Evolutionary conservation across 2,797 vertebrate genomes (phyloP), one percentile per base, ranked within the genome.

Genomic region (Oreochromis grahami): DNA sequence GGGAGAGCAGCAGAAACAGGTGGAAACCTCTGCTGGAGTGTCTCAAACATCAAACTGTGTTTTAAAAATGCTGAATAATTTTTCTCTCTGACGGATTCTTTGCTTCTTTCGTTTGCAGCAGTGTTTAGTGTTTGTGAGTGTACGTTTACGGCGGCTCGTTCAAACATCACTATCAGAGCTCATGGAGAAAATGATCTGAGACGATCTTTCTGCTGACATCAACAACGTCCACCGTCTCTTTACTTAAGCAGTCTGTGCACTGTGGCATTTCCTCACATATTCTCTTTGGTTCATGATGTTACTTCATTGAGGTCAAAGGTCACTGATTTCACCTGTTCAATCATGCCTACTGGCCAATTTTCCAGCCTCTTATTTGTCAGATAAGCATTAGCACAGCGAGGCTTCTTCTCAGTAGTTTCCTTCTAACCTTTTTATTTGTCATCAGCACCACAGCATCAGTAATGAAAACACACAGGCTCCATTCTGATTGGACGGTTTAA

Each of bases 341-440:
- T 58, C 55, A 9, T 10, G 10, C 55, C 55, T 58, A 10, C 24
- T 24, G 24, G 24, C 1, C 51, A 13, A 14, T 29, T 5, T 29
- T 8, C 24, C 53, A 56, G 53, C 13, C 53, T 56, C 53, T 29
- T 29, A 56, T 56, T 13, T 56, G 53, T 29, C 53, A 29, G 24
- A 8, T 3, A 2, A 3, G 17, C 32, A 4, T 60, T 0, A 3
- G 56, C 17, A n/a, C 9, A 34, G 9, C 5, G 9, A 34, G 1
- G 2, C 56, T 60, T 34, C 56, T 34, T 58, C 56, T 34, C 56
- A 58, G 29, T 58, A 0, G 29, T 32, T 58, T 60, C 56, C 15
- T 6, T 0, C 29, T 34, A 15, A 60, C 56, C 29, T 34, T 0
- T 19, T 58, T 34, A 11, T 19, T 60, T 60, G 32, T 36, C 58